Percentiles rank a stretch among this genome's conserved stretches.
Evolutionary conservation across 2,113 vertebrate genomes (phyloP).

Genomic region (Serilophus lunatus): DNA sequence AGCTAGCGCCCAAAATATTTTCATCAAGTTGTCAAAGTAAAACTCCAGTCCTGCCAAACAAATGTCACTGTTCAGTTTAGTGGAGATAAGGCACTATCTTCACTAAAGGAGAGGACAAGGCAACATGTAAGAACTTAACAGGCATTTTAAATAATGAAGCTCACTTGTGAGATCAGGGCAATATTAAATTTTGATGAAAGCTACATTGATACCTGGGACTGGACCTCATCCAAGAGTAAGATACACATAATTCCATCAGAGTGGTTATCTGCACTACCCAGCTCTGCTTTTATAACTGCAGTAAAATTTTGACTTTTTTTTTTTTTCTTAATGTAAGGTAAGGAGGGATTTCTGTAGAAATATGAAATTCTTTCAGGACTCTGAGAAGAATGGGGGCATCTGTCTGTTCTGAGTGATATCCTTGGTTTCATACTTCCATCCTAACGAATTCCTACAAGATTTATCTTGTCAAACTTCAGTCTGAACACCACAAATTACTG

Average conservation of each 20-base stretch:
- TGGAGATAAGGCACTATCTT: neutral
- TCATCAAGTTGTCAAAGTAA: neutral
- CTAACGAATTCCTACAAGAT: slow-evolving; percentile 63
- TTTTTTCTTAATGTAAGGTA: neutral
- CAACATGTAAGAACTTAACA: neutral
- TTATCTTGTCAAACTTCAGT: slow-evolving; percentile 53
- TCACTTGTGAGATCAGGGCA: neutral
- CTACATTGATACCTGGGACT: neutral
- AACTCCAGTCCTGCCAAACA: neutral
- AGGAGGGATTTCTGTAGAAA: neutral
- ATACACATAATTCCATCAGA: neutral
- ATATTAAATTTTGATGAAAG: slow-evolving; percentile 40
- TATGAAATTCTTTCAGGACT: slow-evolving; percentile 24
- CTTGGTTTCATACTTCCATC: slow-evolving; percentile 41
- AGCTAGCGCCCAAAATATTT: neutral
- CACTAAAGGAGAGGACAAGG: neutral
- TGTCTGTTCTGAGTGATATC: slow-evolving; percentile 20
- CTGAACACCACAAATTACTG: slow-evolving; percentile 56
- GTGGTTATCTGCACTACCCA: neutral
- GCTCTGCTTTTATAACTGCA: neutral
- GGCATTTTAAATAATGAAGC: neutral
- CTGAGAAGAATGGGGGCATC: neutral
- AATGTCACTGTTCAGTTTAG: neutral
- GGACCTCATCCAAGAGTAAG: neutral
- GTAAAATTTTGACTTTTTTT: neutral